Base-by-base conservation (phyloP, 2,797 vertebrate species). In the Pipistrellus kuhlii region DNA sequence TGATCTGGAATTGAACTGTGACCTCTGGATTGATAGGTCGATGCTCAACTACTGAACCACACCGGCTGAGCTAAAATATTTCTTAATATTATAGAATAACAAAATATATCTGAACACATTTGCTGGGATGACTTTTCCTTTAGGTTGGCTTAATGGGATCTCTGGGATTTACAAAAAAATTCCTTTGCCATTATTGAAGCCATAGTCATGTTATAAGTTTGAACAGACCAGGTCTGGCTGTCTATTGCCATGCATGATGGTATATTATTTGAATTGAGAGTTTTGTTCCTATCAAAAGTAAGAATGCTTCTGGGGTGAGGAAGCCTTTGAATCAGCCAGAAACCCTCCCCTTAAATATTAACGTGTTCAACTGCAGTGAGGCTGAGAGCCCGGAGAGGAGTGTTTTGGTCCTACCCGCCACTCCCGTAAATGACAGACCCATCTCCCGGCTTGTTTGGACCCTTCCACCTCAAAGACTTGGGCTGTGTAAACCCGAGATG, bases 81-180 rank as follows among this genome's bases (percentile, higher is more conserved):
- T 92, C 51, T 59, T 76, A 76, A 83, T 30, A n/a, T n/a, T n/a
- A n/a, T n/a, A 92, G 81, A 93, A 85, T 8, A 94, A 57, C n/a
- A 76, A 48, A 92, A 57, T 51, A 69, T 59, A 32, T 25, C 25
- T 55, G 89, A 81, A 78, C 32, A 71, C 48, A 66, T 68, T 38
- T 20, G 0, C 18, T 72, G 27, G 14, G 23, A 59, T 88, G 35
- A 81, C 44, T 53, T 91, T 93, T 57, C 25, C 64, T 83, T 62
- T 86, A 51, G 21, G 46, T 59, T 80, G 46, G 66, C 20, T 80
- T 90, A 68, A 75, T 23, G 59, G 73, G 32, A 57, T 75, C 13
- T 80, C 48, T 25, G 35, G 14, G 20, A 85, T 59, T 57, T 91
- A 66, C 44, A 44, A 41, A 38, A 90, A 71, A 76, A 69, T 23